Base-by-base conservation (phyloP, 2,113 vertebrate species). In the Heptranchias perlo region DNA sequence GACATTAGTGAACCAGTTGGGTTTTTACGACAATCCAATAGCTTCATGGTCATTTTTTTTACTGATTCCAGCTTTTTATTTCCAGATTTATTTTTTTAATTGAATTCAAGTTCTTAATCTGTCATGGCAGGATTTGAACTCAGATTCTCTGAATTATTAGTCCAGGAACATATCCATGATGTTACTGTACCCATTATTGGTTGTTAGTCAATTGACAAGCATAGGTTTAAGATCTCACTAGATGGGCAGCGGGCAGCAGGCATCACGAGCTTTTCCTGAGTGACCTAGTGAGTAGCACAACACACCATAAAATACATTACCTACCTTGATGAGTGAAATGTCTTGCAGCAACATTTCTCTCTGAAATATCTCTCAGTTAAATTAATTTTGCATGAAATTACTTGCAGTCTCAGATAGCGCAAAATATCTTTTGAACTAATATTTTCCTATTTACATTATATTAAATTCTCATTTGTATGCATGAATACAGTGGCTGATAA, bases 401-500 rank as follows among this genome's bases (percentile, higher is more conserved):
- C 52, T 58, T 35, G 49, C 49, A 31, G 23, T 58, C 11, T 91
- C 49, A 61, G 31, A 35, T 58, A 31, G 78, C 44, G 39, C 14
- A 82, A 91, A 91, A 35, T 61, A 58, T 35, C 13, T 91, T 91
- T 52, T 35, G 87, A 91, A 31, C 18, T 91, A 35, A 91, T 58
- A 52, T 58, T 58, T n/a, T 58, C 52, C 87, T 35, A 82, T 18
- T 21, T 82, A 82, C 39, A 82, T 82, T 47, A 82, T 21, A 82
- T 82, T 82, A 82, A 82, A 44, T 82, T 82, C n/a, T 91, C 10
- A 58, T 91, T 91, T 91, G 49, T 91, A 91, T 52, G 87, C 87
- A 28, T 91, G 87, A 58, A 58, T 91, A 58, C 52, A 58, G 87
- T 16, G 31, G 52, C 2, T 58, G 87, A 91, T 58, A 52, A 35